These are phyloP conservation scores for Leptopilina myrica DNA, from an alignment of 2,888 invertebrate genomes.

Conservation along the genomic window DNA sequence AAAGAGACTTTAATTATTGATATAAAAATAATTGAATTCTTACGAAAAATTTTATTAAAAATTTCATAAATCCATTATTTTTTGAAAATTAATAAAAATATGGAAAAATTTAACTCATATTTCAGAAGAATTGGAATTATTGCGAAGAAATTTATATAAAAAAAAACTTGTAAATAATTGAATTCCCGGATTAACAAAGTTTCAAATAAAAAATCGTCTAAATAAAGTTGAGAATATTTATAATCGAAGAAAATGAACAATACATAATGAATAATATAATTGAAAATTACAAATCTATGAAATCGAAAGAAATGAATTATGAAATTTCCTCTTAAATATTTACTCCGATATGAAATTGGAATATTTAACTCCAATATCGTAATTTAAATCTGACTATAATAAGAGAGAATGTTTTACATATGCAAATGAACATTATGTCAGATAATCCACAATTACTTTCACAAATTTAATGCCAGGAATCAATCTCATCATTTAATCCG, in stretches of 20 bases:
- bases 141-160: too few species aligned
- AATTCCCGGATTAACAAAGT: too few species aligned
- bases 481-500: background rate
- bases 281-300: background rate
- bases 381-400: conserved; percentile 31
- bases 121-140: too few species aligned
- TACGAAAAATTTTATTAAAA: too few species aligned
- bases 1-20: too few species aligned
- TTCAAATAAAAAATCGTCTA: too few species aligned
- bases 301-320: background rate
- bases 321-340: background rate
- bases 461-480: background rate
- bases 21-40: too few species aligned
- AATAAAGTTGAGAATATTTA: background rate
- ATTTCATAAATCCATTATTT: too few species aligned
- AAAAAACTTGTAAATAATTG: too few species aligned
- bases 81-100: too few species aligned
- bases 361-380: conserved; percentile 20
- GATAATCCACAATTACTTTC: conserved; percentile 25
- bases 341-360: background rate
- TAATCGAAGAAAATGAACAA: background rate
- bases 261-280: background rate
- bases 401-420: conserved; percentile 15
- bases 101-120: too few species aligned
- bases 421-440: conserved; percentile 6